Evolutionary conservation across 2,113 vertebrate genomes (phyloP).

Genomic region (Abramis brama): DNA sequence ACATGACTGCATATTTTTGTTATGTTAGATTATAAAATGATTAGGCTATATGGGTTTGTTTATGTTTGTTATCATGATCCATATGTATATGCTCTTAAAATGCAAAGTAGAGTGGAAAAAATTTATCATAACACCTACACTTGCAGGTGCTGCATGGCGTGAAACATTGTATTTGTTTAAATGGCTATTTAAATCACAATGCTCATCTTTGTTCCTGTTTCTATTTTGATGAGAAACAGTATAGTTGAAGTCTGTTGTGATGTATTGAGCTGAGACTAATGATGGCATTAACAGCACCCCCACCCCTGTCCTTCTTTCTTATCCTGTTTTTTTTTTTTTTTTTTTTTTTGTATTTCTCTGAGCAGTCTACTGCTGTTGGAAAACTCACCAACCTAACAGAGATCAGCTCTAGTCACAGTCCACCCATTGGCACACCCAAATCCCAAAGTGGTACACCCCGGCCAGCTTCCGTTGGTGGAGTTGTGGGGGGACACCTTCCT

Average conservation of each 20-base stretch:
- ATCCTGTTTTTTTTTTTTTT: background rate
- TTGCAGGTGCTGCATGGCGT: constrained; percentile 53
- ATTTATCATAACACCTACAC: background rate
- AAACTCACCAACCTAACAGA: constrained; percentile 82
- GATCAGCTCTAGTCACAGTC: constrained; percentile 78
- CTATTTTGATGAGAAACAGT: background rate
- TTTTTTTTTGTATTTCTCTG: constrained; percentile 36
- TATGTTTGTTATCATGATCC: background rate
- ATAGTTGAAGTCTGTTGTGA: background rate
- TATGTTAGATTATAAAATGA: background rate
- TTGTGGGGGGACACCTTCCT: constrained; percentile 67
- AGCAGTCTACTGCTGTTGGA: constrained; percentile 67
- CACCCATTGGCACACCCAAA: constrained; percentile 83
- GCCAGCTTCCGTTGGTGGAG: constrained; percentile 71
- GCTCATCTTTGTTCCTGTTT: constrained; percentile 65
- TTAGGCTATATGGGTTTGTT: background rate
- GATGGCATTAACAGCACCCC: background rate
- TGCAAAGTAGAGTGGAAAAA: constrained; percentile 29
- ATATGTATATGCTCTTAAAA: background rate
- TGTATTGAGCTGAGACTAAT: constrained; percentile 10
- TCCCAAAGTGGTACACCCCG: constrained; percentile 78
- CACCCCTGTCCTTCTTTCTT: background rate
- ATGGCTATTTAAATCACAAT: constrained; percentile 57
- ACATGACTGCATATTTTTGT: constrained; percentile 3
- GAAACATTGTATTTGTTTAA: constrained; percentile 54